phyloP scores from a whole-genome alignment of 1,140 invertebrate species.

The Carcinoscorpius rotundicauda region DNA sequence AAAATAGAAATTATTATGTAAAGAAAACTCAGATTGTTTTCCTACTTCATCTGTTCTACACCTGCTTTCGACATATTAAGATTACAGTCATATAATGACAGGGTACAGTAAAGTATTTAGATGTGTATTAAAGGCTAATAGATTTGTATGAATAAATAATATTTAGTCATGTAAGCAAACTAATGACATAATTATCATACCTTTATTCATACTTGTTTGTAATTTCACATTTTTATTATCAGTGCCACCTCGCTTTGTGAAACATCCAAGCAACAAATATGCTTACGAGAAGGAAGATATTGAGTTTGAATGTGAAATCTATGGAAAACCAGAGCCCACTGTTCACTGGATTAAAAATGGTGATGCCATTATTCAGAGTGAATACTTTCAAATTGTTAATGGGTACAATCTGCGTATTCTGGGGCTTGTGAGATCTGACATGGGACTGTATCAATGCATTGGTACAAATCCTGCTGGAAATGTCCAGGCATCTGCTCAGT shows the following conservation, averaged over 20 bases:
- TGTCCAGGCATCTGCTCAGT: slow-evolving; percentile 64
- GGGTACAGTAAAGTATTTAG: too few relatives aligned
- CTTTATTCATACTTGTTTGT: slow-evolving; percentile 4
- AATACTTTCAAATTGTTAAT: slow-evolving; percentile 65
- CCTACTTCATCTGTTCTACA: too few relatives aligned
- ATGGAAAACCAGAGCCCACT: slow-evolving; percentile 77
- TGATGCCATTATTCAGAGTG: slow-evolving; percentile 63
- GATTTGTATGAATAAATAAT: too few relatives aligned
- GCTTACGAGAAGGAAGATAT: slow-evolving; percentile 74
- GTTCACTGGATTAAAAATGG: slow-evolving; percentile 73
- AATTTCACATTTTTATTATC: neutral
- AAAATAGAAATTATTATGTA: too few relatives aligned
- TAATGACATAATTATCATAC: slow-evolving; percentile 5
- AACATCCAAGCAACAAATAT: slow-evolving; percentile 52
- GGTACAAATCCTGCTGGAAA: slow-evolving; percentile 73
- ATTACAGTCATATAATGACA: too few relatives aligned
- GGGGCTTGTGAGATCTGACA: slow-evolving; percentile 71
- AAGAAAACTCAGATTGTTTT: too few relatives aligned
- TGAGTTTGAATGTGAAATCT: slow-evolving; percentile 63
- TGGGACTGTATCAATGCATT: slow-evolving; percentile 89
- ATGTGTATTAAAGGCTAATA: too few relatives aligned
- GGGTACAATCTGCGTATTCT: slow-evolving; percentile 74
- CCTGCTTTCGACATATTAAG: too few relatives aligned
- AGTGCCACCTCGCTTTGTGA: slow-evolving; percentile 60
- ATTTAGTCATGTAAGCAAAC: neutral